Conservation (phyloP, 2,113 vertebrate species). For the Scomber colias region DNA sequence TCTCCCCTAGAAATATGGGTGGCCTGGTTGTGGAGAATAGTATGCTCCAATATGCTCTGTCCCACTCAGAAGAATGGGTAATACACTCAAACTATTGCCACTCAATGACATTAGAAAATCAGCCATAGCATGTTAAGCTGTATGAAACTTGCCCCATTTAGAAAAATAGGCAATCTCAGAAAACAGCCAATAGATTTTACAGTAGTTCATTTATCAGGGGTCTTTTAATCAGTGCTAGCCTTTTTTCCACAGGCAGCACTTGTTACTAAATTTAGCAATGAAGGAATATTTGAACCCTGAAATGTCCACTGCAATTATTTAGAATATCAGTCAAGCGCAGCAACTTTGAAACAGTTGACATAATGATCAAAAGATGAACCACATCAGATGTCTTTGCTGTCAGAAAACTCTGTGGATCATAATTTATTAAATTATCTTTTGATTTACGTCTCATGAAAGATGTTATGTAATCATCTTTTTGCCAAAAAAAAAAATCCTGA, state of each 20-base stretch:
- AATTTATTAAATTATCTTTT: conserved; percentile 65
- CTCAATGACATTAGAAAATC: conserved; percentile 33
- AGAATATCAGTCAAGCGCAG: conserved; percentile 49
- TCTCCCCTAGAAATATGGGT: conserved; percentile 16
- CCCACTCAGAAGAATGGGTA: conserved; percentile 27
- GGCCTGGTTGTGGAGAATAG: conserved; percentile 37
- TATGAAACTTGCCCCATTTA: conserved; percentile 42
- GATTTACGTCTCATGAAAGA: conserved; percentile 44
- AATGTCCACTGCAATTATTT: conserved; percentile 48
- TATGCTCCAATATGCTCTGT: conserved; percentile 2
- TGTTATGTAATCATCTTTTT: conserved; percentile 33
- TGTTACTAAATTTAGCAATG: conserved; percentile 60
- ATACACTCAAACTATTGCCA: conserved; percentile 36
- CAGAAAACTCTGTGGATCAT: conserved; percentile 40
- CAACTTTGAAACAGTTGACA: conserved; percentile 50
- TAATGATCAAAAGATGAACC: conserved; percentile 54
- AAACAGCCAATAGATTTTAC: conserved; percentile 36
- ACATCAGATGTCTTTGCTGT: conserved; percentile 42
- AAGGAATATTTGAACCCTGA: conserved; percentile 44
- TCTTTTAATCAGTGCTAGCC: conserved; percentile 44
- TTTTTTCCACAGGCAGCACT: conserved; percentile 30
- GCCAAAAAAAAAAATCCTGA: conserved; percentile 2
- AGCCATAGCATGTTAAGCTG: conserved; percentile 36
- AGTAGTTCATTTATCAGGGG: conserved; percentile 41
- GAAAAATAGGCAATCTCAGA: conserved; percentile 53